phyloP scores from a whole-genome alignment of 2,797 vertebrate genomes.

The Phalloptychus januarius region DNA sequence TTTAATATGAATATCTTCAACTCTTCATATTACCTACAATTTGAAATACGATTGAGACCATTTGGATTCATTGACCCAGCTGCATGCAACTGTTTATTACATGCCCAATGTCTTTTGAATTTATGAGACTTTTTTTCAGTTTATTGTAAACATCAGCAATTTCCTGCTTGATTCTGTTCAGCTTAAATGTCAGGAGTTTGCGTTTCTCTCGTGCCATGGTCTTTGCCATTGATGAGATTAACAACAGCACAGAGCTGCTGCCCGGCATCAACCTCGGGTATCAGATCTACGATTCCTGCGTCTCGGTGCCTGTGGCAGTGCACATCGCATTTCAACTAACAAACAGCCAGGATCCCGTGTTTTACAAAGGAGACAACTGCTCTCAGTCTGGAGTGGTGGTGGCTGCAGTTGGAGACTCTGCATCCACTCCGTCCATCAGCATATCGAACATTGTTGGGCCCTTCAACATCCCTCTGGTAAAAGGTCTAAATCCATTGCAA shows the following conservation, averaged over 20 bases:
- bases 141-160: not conserved
- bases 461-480: constrained; percentile 72
- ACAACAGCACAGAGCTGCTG: constrained; percentile 63
- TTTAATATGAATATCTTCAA: not conserved
- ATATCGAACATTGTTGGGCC: constrained; percentile 17
- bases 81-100: not conserved
- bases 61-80: not conserved
- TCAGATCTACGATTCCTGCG: constrained; percentile 68
- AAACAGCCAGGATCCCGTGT: constrained; percentile 27
- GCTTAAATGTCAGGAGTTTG: constrained; percentile 47
- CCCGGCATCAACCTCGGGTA: constrained; percentile 62
- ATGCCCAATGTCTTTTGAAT: not conserved
- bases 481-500: not conserved
- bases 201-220: constrained; percentile 61
- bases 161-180: constrained; percentile 61
- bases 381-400: constrained; percentile 36
- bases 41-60: not conserved
- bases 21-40: not conserved
- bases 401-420: constrained; percentile 69
- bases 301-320: constrained; percentile 48
- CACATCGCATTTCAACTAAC: constrained; percentile 56
- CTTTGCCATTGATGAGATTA: constrained; percentile 69
- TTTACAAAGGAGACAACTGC: constrained; percentile 29
- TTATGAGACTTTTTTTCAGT: not conserved
- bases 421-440: constrained; percentile 72